These are phyloP conservation scores for Ictidomys tridecemlineatus DNA, from an alignment of 2,113 vertebrate genomes.

Conservation along the genomic window DNA sequence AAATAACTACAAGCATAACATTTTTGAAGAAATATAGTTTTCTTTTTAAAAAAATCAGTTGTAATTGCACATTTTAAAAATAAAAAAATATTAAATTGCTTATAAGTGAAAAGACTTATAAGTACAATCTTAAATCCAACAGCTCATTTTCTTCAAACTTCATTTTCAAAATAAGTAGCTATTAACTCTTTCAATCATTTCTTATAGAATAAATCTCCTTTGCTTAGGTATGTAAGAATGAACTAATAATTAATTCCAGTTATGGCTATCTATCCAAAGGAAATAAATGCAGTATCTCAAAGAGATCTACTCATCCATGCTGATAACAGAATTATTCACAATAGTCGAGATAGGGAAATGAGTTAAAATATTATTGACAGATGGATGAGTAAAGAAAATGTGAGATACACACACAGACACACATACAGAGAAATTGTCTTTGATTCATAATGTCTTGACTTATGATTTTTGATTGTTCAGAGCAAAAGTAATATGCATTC, in stretches of 20 bases:
- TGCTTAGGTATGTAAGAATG: not conserved
- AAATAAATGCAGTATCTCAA: not conserved
- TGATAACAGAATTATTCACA: not conserved
- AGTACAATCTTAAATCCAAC: not conserved
- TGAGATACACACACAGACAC: not conserved
- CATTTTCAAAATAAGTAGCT: not conserved
- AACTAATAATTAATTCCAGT: accelerated
- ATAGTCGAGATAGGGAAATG: not conserved
- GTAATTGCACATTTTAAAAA: not conserved
- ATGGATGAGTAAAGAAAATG: not conserved
- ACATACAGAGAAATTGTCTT: not conserved
- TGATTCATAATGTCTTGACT: not conserved
- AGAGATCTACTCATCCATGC: not conserved
- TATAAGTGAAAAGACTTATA: not conserved
- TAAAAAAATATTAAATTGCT: not conserved
- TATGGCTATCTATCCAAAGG: not conserved
- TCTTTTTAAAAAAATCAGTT: not conserved
- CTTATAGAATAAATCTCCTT: not conserved
- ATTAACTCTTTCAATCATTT: not conserved
- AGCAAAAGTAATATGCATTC: not conserved
- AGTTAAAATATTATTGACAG: not conserved
- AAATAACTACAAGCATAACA: not conserved
- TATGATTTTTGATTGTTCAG: not conserved
- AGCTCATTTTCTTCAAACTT: not conserved
- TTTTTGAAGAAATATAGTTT: not conserved